Evolutionary conservation across 2,888 invertebrate genomes (phyloP), one percentile per base, ranked within the genome.

Genomic region (Malthinus seriepunctatus): DNA sequence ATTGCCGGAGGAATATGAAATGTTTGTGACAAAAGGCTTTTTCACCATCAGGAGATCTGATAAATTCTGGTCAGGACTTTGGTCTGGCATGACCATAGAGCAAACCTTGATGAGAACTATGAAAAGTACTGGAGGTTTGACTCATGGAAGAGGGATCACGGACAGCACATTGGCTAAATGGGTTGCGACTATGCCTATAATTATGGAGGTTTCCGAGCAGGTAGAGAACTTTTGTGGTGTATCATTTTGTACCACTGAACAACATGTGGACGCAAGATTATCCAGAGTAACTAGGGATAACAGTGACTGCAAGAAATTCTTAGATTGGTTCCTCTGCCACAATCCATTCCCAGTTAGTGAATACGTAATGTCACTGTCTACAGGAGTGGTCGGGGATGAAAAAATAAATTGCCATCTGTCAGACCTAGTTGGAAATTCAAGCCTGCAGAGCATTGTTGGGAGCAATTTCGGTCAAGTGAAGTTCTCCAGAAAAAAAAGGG

Each of bases 41-140:
- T n/a, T n/a, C n/a, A n/a, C n/a, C n/a, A n/a, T n/a, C n/a, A n/a
- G n/a, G n/a, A n/a, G n/a, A n/a, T n/a, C n/a, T n/a, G n/a, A n/a
- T n/a, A n/a, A n/a, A n/a, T n/a, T n/a, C n/a, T n/a, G n/a, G n/a
- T n/a, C n/a, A n/a, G n/a, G n/a, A n/a, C n/a, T n/a, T n/a, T n/a
- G n/a, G n/a, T n/a, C n/a, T n/a, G n/a, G n/a, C n/a, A n/a, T n/a
- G n/a, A n/a, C n/a, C n/a, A n/a, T n/a, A n/a, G n/a, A n/a, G n/a
- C n/a, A n/a, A n/a, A n/a, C n/a, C n/a, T n/a, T n/a, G n/a, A n/a
- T n/a, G n/a, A n/a, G n/a, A n/a, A n/a, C n/a, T n/a, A 69, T 72
- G 64, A 69, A 74, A 59, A 59, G 56, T n/a, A 23, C 7, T 37
- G 68, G 69, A n/a, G 72, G 72, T 23, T 50, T 72, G n/a, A 70